Conservation (phyloP, 2,888 invertebrate genomes). For the Anthoptus insignis region DNA sequence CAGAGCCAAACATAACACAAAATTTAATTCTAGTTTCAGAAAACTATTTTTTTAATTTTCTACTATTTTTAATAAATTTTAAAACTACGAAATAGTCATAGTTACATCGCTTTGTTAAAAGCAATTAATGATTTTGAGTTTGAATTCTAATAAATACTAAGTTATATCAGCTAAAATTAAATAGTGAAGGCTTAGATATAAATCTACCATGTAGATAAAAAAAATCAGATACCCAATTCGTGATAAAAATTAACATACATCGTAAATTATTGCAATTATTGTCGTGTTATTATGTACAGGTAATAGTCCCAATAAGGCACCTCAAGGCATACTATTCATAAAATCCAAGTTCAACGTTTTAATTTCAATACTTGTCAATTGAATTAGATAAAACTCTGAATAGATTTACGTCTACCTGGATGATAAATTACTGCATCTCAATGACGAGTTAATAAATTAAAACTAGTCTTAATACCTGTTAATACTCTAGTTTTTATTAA, state of each 20-base stretch:
- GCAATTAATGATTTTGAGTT: too few species aligned
- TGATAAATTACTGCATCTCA: neutral
- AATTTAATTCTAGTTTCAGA: too few species aligned
- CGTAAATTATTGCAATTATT: neutral
- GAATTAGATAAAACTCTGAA: conserved; percentile 8
- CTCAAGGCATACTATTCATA: conserved; percentile 18
- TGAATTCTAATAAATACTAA: too few species aligned
- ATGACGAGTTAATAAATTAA: neutral
- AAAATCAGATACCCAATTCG: neutral
- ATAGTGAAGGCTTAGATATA: too few species aligned
- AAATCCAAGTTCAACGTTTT: conserved; percentile 28
- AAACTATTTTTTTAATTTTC: too few species aligned
- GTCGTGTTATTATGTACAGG: neutral
- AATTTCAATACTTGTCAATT: conserved; percentile 23
- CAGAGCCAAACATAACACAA: too few species aligned
- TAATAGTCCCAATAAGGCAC: conserved; percentile 1
- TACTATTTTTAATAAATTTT: too few species aligned
- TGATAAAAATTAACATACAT: neutral
- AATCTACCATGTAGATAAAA: neutral
- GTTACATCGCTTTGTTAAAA: too few species aligned
- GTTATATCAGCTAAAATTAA: too few species aligned
- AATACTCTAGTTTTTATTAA: too few species aligned
- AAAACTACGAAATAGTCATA: too few species aligned
- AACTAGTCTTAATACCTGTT: neutral
- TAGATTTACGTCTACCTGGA: neutral